Evolutionary conservation across 2,113 vertebrate genomes (phyloP).

Genomic region (Bombycilla garrulus): DNA sequence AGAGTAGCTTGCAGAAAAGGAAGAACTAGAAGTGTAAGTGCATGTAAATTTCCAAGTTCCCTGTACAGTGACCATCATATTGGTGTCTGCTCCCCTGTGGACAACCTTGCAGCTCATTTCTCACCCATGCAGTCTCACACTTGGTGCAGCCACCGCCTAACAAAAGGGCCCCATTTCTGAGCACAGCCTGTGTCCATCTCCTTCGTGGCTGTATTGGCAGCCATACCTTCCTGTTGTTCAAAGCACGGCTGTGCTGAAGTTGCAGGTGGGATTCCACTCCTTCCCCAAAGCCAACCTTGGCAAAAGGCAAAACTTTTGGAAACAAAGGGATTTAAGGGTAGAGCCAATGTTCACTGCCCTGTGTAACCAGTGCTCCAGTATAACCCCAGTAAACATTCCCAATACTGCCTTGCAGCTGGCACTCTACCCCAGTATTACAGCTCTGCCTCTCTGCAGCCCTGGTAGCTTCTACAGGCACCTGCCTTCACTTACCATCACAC

Average conservation of each 20-base stretch:
- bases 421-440: neutral
- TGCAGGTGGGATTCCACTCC: neutral
- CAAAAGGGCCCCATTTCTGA: neutral
- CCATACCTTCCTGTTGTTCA: neutral
- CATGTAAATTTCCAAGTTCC: too few species aligned
- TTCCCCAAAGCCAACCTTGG: neutral
- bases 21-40: neutral
- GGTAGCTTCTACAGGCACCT: neutral
- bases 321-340: neutral
- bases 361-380: neutral
- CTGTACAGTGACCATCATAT: too few species aligned
- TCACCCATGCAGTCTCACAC: neutral
- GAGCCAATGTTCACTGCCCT: neutral
- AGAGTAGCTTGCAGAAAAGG: neutral
- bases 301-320: neutral
- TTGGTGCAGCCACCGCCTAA: neutral
- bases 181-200: neutral
- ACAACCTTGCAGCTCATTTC: neutral
- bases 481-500: neutral
- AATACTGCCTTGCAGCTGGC: neutral
- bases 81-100: neutral
- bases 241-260: fast-evolving
- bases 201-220: fast-evolving
- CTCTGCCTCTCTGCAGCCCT: neutral
- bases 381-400: neutral